Conservation (phyloP, 92 coral and sea anemone genomes). For the Montipora capitata region DNA sequence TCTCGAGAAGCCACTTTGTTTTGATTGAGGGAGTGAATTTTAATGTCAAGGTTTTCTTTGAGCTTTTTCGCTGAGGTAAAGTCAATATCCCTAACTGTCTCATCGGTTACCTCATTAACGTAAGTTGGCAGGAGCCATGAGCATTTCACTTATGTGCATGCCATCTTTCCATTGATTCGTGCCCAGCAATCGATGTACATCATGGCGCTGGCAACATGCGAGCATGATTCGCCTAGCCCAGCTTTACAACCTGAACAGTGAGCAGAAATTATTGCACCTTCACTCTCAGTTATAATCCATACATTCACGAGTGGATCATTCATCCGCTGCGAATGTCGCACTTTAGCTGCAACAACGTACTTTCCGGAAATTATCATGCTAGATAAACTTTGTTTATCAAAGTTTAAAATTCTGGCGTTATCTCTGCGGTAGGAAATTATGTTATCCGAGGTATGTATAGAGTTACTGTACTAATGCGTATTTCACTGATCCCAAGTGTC, state of each 20-base stretch:
- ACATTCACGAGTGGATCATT: conserved; percentile 11
- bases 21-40: neutral
- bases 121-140: conserved; percentile 12
- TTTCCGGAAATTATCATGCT: conserved; percentile 22
- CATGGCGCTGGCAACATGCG: conserved; percentile 17
- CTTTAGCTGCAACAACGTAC: conserved; percentile 14
- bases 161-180: neutral
- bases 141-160: neutral
- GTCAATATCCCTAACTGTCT: conserved; percentile 17
- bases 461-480: too few species aligned
- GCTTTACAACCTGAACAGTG: conserved; percentile 2
- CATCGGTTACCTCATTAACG: neutral
- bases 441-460: too few species aligned
- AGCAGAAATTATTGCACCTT: neutral
- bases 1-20: neutral
- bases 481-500: too few species aligned
- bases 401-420: too few species aligned
- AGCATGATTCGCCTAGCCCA: neutral
- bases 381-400: neutral
- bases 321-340: neutral
- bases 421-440: too few species aligned
- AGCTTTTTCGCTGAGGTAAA: conserved; percentile 14
- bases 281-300: conserved; percentile 21
- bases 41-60: too few species aligned
- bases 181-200: conserved; percentile 17